Conservation (phyloP, 2,113 vertebrate species). For the Sorex fumeus region DNA sequence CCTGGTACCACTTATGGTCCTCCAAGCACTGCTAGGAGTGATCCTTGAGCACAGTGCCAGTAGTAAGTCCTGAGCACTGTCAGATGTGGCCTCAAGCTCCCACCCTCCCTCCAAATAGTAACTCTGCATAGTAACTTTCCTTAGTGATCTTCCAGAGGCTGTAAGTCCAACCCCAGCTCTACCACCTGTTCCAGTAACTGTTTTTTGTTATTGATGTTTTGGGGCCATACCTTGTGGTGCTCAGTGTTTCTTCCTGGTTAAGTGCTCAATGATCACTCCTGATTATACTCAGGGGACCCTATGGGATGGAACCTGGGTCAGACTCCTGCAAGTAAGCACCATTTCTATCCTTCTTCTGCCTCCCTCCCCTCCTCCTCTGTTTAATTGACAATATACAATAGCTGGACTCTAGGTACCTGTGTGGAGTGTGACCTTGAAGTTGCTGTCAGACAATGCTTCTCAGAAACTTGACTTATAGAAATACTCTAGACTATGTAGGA, state of each 20-base stretch:
- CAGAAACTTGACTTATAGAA: slow-evolving; percentile 29
- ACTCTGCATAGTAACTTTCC: slow-evolving; percentile 3
- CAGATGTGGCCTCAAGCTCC: too few species aligned
- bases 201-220: not conserved
- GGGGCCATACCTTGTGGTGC: too few species aligned
- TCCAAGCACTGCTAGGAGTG: too few species aligned
- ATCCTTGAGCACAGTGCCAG: too few species aligned
- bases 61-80: too few species aligned
- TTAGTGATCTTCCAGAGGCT: slow-evolving; percentile 1
- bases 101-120: too few species aligned
- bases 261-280: too few species aligned
- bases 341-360: not conserved
- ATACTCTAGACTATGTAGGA: not conserved
- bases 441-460: not conserved
- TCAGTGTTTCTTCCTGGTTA: too few species aligned
- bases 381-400: not conserved
- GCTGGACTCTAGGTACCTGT: not conserved
- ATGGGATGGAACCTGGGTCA: too few species aligned
- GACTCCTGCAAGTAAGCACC: too few species aligned
- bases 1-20: too few species aligned
- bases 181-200: not conserved
- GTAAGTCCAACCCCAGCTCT: not conserved
- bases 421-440: slow-evolving; percentile 20
- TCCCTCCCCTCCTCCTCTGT: not conserved
- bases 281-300: too few species aligned